Evolutionary conservation across 2,888 invertebrate genomes (phyloP).

Genomic region (Agriopis leucophaearia): DNA sequence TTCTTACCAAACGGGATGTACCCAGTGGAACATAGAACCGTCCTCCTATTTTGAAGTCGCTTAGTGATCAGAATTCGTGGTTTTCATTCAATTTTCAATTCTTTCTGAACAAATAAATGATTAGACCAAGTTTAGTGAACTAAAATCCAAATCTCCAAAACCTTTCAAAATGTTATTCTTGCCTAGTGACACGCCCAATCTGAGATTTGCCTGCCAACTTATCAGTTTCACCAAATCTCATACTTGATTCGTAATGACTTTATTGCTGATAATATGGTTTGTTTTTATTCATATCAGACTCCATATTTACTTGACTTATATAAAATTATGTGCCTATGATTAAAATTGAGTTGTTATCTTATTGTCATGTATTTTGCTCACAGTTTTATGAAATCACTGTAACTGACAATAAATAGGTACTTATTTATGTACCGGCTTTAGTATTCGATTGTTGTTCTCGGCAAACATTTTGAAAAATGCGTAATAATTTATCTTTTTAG

Average conservation of each 20-base stretch:
- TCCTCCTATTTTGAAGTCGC: too few species aligned
- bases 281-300: conserved; percentile 39
- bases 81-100: too few species aligned
- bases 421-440: too few species aligned
- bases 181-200: conserved; percentile 46
- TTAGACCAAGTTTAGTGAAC: too few species aligned
- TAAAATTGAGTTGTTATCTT: conserved; percentile 22
- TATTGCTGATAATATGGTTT: conserved; percentile 50
- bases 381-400: conserved; percentile 8
- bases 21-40: too few species aligned
- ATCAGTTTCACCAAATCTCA: conserved; percentile 53
- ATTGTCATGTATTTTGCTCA: conserved; percentile 4
- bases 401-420: not conserved
- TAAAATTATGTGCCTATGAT: conserved; percentile 42
- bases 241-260: conserved; percentile 45
- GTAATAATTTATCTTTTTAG: too few species aligned
- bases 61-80: too few species aligned
- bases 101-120: too few species aligned
- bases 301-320: conserved; percentile 23
- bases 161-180: conserved; percentile 10
- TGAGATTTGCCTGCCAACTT: conserved; percentile 35
- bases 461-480: too few species aligned
- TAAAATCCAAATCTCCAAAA: not conserved
- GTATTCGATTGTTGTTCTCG: too few species aligned
- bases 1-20: too few species aligned